Evolutionary conservation across 2,888 invertebrate genomes (phyloP).

Genomic region (Xestia ashworthii): DNA sequence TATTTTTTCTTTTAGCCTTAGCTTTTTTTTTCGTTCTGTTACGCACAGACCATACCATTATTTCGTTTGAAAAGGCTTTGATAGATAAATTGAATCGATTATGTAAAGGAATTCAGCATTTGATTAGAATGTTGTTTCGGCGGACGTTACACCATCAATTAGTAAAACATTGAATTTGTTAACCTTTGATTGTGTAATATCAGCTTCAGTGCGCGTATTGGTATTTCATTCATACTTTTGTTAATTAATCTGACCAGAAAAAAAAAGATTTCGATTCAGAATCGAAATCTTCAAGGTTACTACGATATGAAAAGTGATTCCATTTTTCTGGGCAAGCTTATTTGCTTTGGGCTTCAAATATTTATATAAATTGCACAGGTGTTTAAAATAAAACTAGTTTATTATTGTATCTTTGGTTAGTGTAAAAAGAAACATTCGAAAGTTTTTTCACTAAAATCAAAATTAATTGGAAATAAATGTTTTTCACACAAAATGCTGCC

Average conservation of each 20-base stretch:
- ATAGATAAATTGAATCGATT: conserved; percentile 67
- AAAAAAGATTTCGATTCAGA: not conserved
- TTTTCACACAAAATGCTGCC: conserved; percentile 6
- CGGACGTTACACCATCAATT: conserved; percentile 65
- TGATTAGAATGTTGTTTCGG: conserved; percentile 76
- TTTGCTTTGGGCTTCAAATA: conserved; percentile 51
- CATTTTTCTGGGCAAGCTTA: conserved; percentile 42
- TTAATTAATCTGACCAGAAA: conserved; percentile 37
- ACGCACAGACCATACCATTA: conserved; percentile 79
- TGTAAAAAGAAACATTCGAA: not conserved
- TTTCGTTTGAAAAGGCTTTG: conserved; percentile 74
- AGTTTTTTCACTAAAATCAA: not conserved
- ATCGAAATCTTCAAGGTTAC: not conserved
- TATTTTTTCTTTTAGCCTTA: conserved; percentile 86
- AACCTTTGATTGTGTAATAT: conserved; percentile 65
- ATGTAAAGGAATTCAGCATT: conserved; percentile 90
- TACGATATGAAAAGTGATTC: not conserved
- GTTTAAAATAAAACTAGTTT: not conserved
- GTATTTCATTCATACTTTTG: conserved; percentile 49
- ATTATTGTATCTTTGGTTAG: not conserved
- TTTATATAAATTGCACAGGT: not conserved
- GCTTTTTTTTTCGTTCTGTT: conserved; percentile 83
- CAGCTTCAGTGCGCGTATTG: conserved; percentile 51
- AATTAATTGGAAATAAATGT: not conserved
- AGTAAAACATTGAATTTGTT: conserved; percentile 32